Evolutionary conservation across 2,888 invertebrate genomes (phyloP), one percentile per base, ranked within the genome.

Genomic region (Temnothorax unifasciatus): DNA sequence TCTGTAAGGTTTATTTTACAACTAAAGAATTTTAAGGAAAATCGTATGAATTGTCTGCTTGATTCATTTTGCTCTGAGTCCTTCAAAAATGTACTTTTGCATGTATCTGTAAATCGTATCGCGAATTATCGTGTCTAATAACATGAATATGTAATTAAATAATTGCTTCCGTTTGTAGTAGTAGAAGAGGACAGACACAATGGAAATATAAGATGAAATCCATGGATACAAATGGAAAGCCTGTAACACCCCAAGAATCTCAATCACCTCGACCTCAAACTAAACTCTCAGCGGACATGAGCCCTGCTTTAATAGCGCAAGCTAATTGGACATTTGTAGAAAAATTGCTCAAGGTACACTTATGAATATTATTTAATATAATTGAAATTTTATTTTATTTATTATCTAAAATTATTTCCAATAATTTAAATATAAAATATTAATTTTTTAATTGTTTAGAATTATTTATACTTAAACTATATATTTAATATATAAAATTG

Each of bases 251-350:
- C 6, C 94, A 94, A 88, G 95, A 95, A 91, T 94, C 94, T 59
- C 94, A 95, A 79, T 95, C 95, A 0, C 95, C 95, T 5, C 90
- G 95, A 68, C 95, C 95, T 38, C 95, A 95, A 87, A 95, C 96
- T 73, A 95, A 96, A 88, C 93, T 96, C 73, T 96, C 96, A 0
- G 96, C 97, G 2, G 97, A 97, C 87, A 96, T 96, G 91, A 98
- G 98, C 88, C 98, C 99, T 0, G 98, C 99, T 0, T 96, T 98
- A 57, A 98, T 99, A 92, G 99, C 99, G 18, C 99, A 99, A 95
- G 99, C 99, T 52, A 99, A 99, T 95, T 98, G 99, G 97, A 98
- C 98, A 38, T 99, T 99, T 95, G 99, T 99, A 69, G 99, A 99
- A 94, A 98, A 99, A 94, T 96, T 99, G 90, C 96, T 99, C 71